Percentiles rank a stretch among this genome's conserved stretches.
phyloP scores from a whole-genome alignment of 2,888 invertebrate species.

The Drosophila tanythrix region DNA sequence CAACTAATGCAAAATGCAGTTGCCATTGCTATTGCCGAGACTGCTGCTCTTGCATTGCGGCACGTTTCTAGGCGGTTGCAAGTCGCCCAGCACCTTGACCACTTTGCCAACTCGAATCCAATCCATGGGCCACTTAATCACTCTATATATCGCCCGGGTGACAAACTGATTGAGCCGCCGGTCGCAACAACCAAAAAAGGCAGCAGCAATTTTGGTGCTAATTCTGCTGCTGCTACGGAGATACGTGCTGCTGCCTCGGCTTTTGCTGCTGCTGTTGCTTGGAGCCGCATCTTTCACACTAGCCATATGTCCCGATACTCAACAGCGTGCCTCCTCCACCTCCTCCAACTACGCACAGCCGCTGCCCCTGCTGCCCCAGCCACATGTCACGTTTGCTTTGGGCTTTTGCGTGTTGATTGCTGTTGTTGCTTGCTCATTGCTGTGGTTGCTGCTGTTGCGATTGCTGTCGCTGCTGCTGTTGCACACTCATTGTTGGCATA shows the following conservation, averaged over 20 bases:
- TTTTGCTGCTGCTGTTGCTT: constrained; percentile 31
- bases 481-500: constrained; percentile 82
- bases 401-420: constrained; percentile 80
- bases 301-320: constrained; percentile 40
- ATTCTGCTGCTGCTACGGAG: constrained; percentile 29
- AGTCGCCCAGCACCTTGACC: constrained; percentile 17
- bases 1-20: constrained; percentile 52
- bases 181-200: constrained; percentile 65
- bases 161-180: constrained; percentile 79
- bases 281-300: constrained; percentile 65
- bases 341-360: not conserved
- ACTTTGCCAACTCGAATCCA: constrained; percentile 55
- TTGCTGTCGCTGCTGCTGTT: constrained; percentile 58
- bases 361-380: not conserved
- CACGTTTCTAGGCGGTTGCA: constrained; percentile 55
- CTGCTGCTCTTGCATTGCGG: constrained; percentile 52
- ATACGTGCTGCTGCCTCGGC: constrained; percentile 20
- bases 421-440: constrained; percentile 50
- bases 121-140: constrained; percentile 74
- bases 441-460: constrained; percentile 27
- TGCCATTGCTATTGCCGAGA: constrained; percentile 22
- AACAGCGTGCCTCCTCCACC: constrained; percentile 1
- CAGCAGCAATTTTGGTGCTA: constrained; percentile 66
- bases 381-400: constrained; percentile 75
- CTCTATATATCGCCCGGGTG: constrained; percentile 79